phyloP scores from a whole-genome alignment of 2,113 vertebrate genomes.

The Rhombomys opimus region DNA sequence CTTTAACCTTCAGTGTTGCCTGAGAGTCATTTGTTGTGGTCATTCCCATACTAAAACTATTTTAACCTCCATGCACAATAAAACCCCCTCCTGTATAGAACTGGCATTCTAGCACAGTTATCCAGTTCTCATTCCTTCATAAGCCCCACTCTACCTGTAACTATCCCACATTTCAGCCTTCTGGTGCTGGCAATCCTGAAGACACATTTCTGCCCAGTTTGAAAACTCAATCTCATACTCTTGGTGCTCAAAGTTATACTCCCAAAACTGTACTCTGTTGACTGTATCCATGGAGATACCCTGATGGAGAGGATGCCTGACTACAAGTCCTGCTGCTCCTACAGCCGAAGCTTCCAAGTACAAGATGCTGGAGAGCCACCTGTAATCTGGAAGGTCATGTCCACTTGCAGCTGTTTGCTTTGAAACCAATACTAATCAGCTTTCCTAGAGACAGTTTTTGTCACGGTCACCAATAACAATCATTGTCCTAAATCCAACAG shows the following conservation, averaged over 20 bases:
- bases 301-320: neutral
- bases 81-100: neutral
- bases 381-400: constrained; percentile 4
- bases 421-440: neutral
- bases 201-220: neutral
- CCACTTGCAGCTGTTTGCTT: neutral
- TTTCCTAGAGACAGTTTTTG: constrained; percentile 36
- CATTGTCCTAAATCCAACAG: neutral
- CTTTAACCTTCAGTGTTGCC: neutral
- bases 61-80: neutral
- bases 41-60: neutral
- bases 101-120: neutral
- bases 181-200: neutral
- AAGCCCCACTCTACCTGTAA: too few relatives aligned
- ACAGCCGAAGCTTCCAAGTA: neutral
- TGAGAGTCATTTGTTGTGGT: neutral
- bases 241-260: neutral
- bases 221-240: neutral
- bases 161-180: neutral
- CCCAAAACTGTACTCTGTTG: neutral
- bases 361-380: neutral
- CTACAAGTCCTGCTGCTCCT: neutral
- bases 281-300: neutral
- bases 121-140: neutral
- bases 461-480: neutral